A percentile compares a stretch with the other conserved stretches of the same genome.
phyloP scores from a whole-genome alignment of 1,140 invertebrate genomes.

The Physella acuta region DNA sequence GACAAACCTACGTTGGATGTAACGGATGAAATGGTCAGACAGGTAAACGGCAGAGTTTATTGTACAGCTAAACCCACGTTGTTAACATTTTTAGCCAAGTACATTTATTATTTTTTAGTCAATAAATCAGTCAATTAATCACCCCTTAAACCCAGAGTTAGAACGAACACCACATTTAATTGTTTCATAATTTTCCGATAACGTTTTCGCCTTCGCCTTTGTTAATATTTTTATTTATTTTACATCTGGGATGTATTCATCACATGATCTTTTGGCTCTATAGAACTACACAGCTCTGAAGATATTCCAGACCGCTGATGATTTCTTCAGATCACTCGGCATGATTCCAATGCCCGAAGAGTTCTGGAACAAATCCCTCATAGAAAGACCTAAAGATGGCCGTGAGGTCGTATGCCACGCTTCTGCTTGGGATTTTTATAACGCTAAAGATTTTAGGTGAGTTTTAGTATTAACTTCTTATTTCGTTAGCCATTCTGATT shows the following conservation, averaged over 20 bases:
- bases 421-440: conserved; percentile 93
- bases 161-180: too few relatives aligned
- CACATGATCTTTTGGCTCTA: conserved; percentile 12
- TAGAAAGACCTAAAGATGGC: conserved; percentile 66
- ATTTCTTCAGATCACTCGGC: conserved; percentile 85
- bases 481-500: too few relatives aligned
- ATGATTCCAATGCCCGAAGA: conserved; percentile 74
- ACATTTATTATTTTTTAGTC: too few relatives aligned
- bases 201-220: not conserved
- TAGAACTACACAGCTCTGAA: conserved; percentile 75
- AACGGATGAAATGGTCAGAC: conserved; percentile 68
- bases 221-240: not conserved
- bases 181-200: too few relatives aligned
- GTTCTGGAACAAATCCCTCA: conserved; percentile 66
- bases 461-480: too few relatives aligned
- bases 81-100: too few relatives aligned
- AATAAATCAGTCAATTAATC: too few relatives aligned
- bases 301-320: conserved; percentile 73
- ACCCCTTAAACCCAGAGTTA: too few relatives aligned
- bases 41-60: conserved; percentile 69
- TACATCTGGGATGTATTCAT: not conserved
- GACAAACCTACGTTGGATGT: conserved; percentile 38
- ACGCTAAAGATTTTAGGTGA: conserved; percentile 74
- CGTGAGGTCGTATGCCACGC: conserved; percentile 78
- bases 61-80: not conserved